Evolutionary conservation across 2,797 vertebrate genomes (phyloP).

Genomic region (Epinephelus coioides): DNA sequence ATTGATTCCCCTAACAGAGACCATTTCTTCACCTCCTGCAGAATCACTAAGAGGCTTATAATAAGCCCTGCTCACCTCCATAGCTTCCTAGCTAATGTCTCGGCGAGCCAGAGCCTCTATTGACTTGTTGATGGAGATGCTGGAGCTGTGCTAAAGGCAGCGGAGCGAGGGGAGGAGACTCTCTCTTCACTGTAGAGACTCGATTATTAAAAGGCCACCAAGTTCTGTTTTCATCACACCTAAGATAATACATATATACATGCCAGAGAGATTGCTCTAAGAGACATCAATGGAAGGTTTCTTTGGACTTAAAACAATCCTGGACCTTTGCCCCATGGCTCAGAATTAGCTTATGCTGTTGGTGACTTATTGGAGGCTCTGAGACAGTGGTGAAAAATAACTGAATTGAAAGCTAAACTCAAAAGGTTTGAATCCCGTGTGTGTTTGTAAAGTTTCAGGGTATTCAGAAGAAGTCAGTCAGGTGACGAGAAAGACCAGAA

Average conservation of each 20-base stretch:
- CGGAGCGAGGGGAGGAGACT: conserved; percentile 56
- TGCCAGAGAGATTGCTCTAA: conserved; percentile 34
- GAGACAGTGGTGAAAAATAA: conserved; percentile 29
- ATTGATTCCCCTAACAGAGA: conserved; percentile 82
- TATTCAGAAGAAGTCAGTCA: conserved; percentile 83
- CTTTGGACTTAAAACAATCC: conserved; percentile 70
- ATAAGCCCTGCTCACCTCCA: conserved; percentile 84
- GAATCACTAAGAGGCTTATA: conserved; percentile 85
- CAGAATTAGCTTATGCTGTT: conserved; percentile 43
- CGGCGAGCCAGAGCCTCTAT: conserved; percentile 70
- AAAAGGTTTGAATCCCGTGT: conserved; percentile 28
- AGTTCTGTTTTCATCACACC: conserved; percentile 72
- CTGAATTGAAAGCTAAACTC: conserved; percentile 15
- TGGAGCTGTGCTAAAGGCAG: conserved; percentile 65
- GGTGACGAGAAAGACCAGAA: conserved; percentile 82
- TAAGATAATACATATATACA: conserved; percentile 38
- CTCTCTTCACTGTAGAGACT: conserved; percentile 44
- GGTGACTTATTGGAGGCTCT: conserved; percentile 19
- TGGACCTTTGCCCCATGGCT: conserved; percentile 54
- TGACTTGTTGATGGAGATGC: conserved; percentile 86
- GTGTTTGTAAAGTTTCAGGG: conserved; percentile 54
- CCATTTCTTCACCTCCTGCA: conserved; percentile 83
- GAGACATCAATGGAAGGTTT: conserved; percentile 57
- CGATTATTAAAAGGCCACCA: conserved; percentile 63
- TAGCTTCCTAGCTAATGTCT: conserved; percentile 79